phyloP scores from a whole-genome alignment of 92 coral and sea anemone species.

The Chrysogorgia sp. region DNA sequence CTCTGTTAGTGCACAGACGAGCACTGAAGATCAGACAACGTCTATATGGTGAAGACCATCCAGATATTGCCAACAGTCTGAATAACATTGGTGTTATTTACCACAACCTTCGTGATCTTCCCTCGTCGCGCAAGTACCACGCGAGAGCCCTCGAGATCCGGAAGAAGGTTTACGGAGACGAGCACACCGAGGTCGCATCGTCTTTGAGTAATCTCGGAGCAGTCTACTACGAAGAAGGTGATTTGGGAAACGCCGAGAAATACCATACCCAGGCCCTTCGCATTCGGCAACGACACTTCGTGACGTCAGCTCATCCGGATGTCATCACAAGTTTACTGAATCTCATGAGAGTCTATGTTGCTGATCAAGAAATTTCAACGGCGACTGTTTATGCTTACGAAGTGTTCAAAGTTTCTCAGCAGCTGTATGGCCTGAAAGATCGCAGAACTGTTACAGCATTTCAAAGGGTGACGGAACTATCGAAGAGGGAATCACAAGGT shows the following conservation, averaged over 20 bases:
- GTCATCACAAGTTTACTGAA: conserved; percentile 28
- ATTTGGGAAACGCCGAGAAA: conserved; percentile 29
- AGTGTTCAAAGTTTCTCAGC: conserved; percentile 23
- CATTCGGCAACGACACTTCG: conserved; percentile 27
- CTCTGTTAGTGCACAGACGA: conserved; percentile 28
- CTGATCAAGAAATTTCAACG: conserved; percentile 25
- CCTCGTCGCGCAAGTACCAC: conserved; percentile 30
- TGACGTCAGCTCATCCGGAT: conserved; percentile 10
- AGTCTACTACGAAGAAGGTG: conserved; percentile 42
- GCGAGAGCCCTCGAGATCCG: conserved; percentile 17
- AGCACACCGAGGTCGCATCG: conserved; percentile 23
- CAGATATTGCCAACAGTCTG: conserved; percentile 30
- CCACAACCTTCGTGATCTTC: conserved; percentile 21
- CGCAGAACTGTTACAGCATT: conserved; percentile 20
- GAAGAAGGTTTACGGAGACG: conserved; percentile 22
- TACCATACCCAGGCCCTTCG: conserved; percentile 41
- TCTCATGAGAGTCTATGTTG: conserved; percentile 21
- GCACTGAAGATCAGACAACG: conserved; percentile 41
- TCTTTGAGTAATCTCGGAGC: conserved; percentile 16
- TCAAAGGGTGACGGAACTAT: conserved; percentile 31
- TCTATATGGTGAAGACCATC: conserved; percentile 40
- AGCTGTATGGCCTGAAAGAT: conserved; percentile 32
- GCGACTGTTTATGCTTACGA: conserved; percentile 41
- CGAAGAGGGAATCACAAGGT: conserved; percentile 29
- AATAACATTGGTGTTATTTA: conserved; percentile 28